These are phyloP conservation scores for Grapholita molesta DNA, from an alignment of 1,140 invertebrate genomes.

Conservation along the genomic window DNA sequence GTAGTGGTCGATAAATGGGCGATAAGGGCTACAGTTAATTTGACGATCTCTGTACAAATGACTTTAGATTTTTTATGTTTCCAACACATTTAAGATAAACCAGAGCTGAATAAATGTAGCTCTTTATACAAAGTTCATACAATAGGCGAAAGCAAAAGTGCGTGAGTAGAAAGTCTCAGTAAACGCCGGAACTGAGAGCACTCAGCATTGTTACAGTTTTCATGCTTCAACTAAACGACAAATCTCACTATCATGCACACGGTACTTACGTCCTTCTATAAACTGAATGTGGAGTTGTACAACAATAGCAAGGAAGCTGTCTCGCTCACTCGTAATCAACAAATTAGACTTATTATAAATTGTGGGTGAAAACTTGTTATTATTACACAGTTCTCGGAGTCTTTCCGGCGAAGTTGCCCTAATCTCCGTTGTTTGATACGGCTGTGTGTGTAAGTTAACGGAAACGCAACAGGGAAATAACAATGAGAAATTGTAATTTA, in stretches of 20 bases:
- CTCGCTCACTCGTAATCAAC: not conserved
- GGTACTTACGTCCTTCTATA: not conserved
- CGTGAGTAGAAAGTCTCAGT: slow-evolving; percentile 6
- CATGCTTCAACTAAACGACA: not conserved
- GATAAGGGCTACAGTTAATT: too few species aligned
- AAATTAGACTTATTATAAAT: slow-evolving; percentile 17
- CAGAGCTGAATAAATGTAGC: too few species aligned
- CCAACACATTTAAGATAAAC: too few species aligned
- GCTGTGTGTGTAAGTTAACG: not conserved
- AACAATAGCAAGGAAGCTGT: slow-evolving; percentile 2
- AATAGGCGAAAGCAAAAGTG: slow-evolving; percentile 12
- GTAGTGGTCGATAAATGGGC: too few species aligned
- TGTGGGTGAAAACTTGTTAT: slow-evolving; percentile 12
- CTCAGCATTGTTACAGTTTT: slow-evolving; percentile 9
- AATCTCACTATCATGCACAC: not conserved
- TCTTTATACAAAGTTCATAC: not conserved
- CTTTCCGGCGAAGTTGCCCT: not conserved
- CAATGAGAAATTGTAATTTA: not conserved
- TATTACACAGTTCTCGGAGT: not conserved
- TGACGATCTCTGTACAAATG: too few species aligned
- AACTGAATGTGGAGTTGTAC: not conserved
- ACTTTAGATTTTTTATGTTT: too few species aligned
- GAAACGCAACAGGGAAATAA: not conserved
- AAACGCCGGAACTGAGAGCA: slow-evolving; percentile 1
- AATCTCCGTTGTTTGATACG: not conserved